These are phyloP conservation scores for Ophthalmolycus amberensis DNA, from an alignment of 2,113 vertebrate genomes.

Conservation along the genomic window DNA sequence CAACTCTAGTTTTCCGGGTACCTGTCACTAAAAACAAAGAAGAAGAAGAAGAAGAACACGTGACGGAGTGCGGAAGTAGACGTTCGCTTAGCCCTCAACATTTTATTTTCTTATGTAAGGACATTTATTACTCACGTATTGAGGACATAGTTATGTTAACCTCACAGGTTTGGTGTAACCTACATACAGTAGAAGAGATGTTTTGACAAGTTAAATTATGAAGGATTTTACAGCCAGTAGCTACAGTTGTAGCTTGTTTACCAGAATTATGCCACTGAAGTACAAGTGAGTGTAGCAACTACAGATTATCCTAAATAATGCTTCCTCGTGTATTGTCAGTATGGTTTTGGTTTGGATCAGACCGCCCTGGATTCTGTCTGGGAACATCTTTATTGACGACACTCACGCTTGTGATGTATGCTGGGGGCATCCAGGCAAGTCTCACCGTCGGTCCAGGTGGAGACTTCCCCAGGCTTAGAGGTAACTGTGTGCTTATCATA, in stretches of 20 bases:
- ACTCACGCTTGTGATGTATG: constrained; percentile 68
- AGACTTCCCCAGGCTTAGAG: constrained; percentile 78
- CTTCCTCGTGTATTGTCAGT: constrained; percentile 50
- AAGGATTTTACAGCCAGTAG: not conserved
- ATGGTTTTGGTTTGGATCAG: constrained; percentile 74
- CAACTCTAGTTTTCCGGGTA: not conserved
- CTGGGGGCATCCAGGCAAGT: constrained; percentile 73
- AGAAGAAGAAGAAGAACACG: constrained; percentile 26
- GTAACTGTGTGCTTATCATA: constrained; percentile 54
- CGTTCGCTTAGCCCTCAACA: not conserved
- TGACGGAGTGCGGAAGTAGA: constrained; percentile 35
- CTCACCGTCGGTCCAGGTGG: constrained; percentile 80
- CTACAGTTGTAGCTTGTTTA: not conserved
- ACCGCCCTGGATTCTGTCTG: constrained; percentile 77
- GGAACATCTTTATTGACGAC: constrained; percentile 66
- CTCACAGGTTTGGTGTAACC: not conserved
- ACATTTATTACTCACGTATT: not conserved
- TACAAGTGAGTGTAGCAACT: not conserved
- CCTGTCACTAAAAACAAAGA: constrained; percentile 1
- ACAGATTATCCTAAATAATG: constrained; percentile 57
- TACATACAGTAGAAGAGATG: not conserved
- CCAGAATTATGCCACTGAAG: not conserved
- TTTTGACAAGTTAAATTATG: not conserved
- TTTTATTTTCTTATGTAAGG: not conserved
- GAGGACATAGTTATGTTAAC: not conserved